Evolutionary conservation across 1,140 invertebrate genomes (phyloP).

Genomic region (silkworm (Bombyx mori)): ASM3026992v2 NC_085133.1:2244501-2245000

Average conservation of each 20-base stretch:
- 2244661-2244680: conserved; percentile 26
- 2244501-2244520: no score
- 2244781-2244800: conserved; percentile 32
- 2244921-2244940: no score
- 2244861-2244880: conserved; percentile 47
- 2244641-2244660: no score
- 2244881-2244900: conserved; percentile 40
- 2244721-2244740: conserved; percentile 61
- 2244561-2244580: no score
- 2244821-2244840: conserved; percentile 16
- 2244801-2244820: conserved; percentile 36
- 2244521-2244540: no score
- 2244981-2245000: no score
- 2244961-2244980: no score
- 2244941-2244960: no score
- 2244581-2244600: no score
- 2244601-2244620: no score
- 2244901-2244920: conserved; percentile 15
- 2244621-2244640: no score
- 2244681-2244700: conserved; percentile 72
- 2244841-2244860: conserved; percentile 38
- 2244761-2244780: conserved; percentile 53
- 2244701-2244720: conserved; percentile 71
- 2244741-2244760: conserved; percentile 56
- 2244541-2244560: no score